phyloP scores from a whole-genome alignment of 2,888 invertebrate genomes.

The Sabatieria punctata region DNA sequence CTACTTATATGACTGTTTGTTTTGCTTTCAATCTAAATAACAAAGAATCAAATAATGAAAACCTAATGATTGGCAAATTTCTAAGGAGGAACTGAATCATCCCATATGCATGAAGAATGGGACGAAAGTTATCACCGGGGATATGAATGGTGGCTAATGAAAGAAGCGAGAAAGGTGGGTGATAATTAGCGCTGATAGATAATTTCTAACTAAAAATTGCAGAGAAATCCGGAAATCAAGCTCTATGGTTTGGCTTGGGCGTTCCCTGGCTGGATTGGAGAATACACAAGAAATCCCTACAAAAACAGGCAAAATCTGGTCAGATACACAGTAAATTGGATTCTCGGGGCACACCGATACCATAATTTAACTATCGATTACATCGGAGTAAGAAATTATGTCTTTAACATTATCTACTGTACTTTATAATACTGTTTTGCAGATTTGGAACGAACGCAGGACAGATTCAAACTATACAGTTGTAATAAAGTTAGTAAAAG shows the following conservation, averaged over 20 bases:
- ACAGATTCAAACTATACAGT: constrained; percentile 28
- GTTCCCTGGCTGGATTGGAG: constrained; percentile 35
- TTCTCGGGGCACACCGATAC: constrained; percentile 26
- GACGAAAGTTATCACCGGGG: constrained; percentile 31
- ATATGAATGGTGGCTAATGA: constrained; percentile 35
- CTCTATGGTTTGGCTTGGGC: constrained; percentile 35
- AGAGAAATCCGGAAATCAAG: constrained; percentile 34
- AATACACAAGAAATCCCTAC: no score
- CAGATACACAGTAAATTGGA: constrained; percentile 32
- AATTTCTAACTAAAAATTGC: no score
- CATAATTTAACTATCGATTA: constrained; percentile 29
- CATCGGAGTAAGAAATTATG: constrained; percentile 29
- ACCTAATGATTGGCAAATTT: neutral
- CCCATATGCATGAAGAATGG: constrained; percentile 33
- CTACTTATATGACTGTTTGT: no score
- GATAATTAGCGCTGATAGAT: no score
- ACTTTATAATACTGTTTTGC: neutral
- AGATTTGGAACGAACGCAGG: constrained; percentile 32
- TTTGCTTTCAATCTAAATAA: no score
- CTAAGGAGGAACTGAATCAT: constrained; percentile 29
- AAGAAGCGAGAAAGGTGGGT: constrained; percentile 27
- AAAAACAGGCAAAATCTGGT: no score
- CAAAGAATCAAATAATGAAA: neutral
- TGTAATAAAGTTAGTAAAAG: constrained; percentile 21
- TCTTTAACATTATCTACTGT: neutral